Evolutionary conservation across 2,888 invertebrate species (phyloP).

Genomic region (Epirrita christyi): DNA sequence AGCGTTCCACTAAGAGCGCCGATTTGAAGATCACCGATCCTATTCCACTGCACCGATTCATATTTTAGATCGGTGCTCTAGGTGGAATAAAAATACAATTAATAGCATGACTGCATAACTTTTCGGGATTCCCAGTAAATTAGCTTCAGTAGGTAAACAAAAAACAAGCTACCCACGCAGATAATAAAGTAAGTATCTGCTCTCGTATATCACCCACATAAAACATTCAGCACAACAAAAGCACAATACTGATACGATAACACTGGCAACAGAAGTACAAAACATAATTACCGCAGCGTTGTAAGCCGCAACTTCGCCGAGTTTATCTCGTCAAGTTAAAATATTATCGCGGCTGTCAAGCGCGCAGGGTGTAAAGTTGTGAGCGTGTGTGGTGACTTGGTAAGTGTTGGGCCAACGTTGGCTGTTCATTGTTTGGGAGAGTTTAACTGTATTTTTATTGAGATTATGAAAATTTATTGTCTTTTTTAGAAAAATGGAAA

Average conservation of each 20-base stretch:
- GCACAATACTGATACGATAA: slow-evolving; percentile 14
- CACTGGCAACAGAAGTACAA: slow-evolving; percentile 13
- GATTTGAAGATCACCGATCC: no score
- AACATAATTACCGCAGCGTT: slow-evolving; percentile 18
- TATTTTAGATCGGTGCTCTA: no score
- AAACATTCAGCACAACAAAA: slow-evolving; percentile 26
- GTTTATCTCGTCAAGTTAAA: slow-evolving; percentile 45
- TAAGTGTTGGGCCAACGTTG: slow-evolving; percentile 1
- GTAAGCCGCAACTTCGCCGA: slow-evolving; percentile 31
- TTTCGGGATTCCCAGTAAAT: background rate
- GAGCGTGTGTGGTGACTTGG: slow-evolving; percentile 7
- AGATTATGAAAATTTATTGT: no score
- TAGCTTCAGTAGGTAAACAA: background rate
- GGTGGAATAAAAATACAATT: no score
- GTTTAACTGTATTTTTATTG: no score
- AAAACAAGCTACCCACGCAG: background rate
- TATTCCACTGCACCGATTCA: no score
- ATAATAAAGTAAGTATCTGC: slow-evolving; percentile 1
- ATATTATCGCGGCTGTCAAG: slow-evolving; percentile 43
- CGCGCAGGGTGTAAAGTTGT: slow-evolving; percentile 34
- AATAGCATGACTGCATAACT: no score
- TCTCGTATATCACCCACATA: slow-evolving; percentile 12
- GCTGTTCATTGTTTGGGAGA: slow-evolving; percentile 3
- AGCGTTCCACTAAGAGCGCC: no score
- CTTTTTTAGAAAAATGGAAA: no score